Conservation (phyloP, 2,113 vertebrate species). For the Bettongia penicillata region DNA sequence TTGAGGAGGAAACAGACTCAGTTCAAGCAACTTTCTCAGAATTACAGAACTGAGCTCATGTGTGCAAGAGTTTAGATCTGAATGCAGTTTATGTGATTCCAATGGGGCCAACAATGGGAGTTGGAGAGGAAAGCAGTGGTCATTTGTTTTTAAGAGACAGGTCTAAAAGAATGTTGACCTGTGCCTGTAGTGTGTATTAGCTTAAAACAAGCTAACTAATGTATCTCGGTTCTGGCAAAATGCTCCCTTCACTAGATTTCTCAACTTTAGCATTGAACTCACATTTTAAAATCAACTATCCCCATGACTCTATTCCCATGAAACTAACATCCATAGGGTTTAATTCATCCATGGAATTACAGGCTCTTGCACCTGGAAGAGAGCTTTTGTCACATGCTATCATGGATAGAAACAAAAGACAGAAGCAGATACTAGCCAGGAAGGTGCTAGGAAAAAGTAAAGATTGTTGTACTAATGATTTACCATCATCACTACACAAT, state of each 20-base stretch:
- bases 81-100: no score
- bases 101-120: no score
- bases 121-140: not conserved
- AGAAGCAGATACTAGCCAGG: no score
- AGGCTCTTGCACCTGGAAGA: not conserved
- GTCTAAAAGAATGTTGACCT: not conserved
- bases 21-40: not conserved
- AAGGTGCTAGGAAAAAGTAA: no score
- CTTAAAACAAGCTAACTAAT: not conserved
- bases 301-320: not conserved
- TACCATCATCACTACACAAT: no score
- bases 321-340: not conserved
- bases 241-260: not conserved
- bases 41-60: not conserved
- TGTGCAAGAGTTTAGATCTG: not conserved
- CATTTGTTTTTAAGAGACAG: not conserved
- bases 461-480: no score
- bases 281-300: not conserved
- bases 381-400: not conserved
- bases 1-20: not conserved
- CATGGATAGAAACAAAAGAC: not conserved
- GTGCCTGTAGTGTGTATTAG: not conserved
- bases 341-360: not conserved
- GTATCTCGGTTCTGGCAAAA: not conserved
- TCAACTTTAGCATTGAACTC: rapidly evolving